Evolutionary conservation across 2,888 invertebrate species (phyloP).

Genomic region (Uropetala carovei): DNA sequence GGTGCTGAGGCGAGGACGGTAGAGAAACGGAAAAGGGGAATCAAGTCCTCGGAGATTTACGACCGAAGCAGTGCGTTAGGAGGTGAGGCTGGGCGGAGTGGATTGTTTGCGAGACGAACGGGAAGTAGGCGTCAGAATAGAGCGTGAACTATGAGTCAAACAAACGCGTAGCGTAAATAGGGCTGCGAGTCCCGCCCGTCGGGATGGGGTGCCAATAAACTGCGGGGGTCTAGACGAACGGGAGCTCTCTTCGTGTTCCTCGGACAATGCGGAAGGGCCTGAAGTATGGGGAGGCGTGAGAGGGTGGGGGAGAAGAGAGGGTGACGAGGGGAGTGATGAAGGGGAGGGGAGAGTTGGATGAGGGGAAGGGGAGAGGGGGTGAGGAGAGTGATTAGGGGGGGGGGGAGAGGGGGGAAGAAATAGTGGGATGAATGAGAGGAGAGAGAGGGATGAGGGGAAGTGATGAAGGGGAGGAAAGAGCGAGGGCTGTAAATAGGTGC

Average conservation of each 20-base stretch:
- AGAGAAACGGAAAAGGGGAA: not conserved
- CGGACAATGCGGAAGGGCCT: slow-evolving; percentile 26
- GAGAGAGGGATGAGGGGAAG: not conserved
- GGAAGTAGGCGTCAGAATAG: not conserved
- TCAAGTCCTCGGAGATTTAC: not conserved
- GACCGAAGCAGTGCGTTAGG: slow-evolving; percentile 25
- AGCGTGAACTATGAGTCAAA: not conserved
- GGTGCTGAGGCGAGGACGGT: not conserved
- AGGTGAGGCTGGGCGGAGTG: not conserved
- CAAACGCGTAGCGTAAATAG: slow-evolving; percentile 10
- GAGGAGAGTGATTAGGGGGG: not conserved
- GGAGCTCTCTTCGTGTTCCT: slow-evolving; percentile 54
- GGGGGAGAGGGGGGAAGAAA: not conserved
- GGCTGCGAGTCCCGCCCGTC: not conserved
- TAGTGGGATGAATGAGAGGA: too few species aligned
- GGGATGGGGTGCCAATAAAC: slow-evolving; percentile 51
- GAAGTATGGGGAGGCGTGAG: not conserved
- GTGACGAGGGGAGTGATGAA: not conserved
- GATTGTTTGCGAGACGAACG: slow-evolving; percentile 23
- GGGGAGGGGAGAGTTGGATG: not conserved
- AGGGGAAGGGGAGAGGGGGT: not conserved
- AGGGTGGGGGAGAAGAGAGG: not conserved
- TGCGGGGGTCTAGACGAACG: slow-evolving; percentile 56
- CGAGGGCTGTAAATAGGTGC: not conserved
- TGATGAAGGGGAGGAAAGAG: not conserved